Base-by-base conservation (phyloP, 2,797 vertebrate genomes). In the Rhinophrynus dorsalis region DNA sequence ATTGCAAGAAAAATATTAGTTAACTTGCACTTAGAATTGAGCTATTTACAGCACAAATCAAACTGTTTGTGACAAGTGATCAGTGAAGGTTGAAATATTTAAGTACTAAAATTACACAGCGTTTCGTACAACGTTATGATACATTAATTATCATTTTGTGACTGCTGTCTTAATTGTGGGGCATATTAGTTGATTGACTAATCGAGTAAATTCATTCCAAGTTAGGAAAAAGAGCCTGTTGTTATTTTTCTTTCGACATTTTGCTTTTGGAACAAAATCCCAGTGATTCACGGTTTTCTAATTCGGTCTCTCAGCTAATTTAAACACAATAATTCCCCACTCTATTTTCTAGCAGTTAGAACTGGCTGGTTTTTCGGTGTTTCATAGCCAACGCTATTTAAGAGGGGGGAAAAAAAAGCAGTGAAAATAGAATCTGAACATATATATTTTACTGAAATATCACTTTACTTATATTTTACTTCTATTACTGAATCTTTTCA, bases 391-490 rank as follows among this genome's bases (percentile, higher is more conserved):
- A 24, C 27, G 56, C 42, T 48, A 48, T 44, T 30, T 24, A 30
- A 45, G 27, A 8, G 54, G 9, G 1, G 21, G 7, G 33, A 18
- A 38, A 32, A 38, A 6, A n/a, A 1, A 11, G 33, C 5, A 24
- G 13, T n/a, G 33, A 40, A 40, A 60, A 54, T 62, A 15, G 30
- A 37, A 23, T 18, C 15, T 17, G 13, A 35, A 54, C 58, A 24
- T 21, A n/a, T n/a, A 54, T 54, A 45, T 62, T 63, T 69, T 7
- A 23, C 40, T 35, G 51, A 57, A 56, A 71, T 40, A 45, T 55
- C 57, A 42, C 21, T 13, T 52, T 45, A 33, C 27, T 17, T 47
- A 24, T 55, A 27, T 42, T 55, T 57, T 62, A 33, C 58, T 69
- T 55, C 21, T 52, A 45, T 60, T 50, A 21, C 44, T 7, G n/a